Evolutionary conservation across 2,888 invertebrate species (phyloP).

Genomic region (Sarcophaga rosellei): DNA sequence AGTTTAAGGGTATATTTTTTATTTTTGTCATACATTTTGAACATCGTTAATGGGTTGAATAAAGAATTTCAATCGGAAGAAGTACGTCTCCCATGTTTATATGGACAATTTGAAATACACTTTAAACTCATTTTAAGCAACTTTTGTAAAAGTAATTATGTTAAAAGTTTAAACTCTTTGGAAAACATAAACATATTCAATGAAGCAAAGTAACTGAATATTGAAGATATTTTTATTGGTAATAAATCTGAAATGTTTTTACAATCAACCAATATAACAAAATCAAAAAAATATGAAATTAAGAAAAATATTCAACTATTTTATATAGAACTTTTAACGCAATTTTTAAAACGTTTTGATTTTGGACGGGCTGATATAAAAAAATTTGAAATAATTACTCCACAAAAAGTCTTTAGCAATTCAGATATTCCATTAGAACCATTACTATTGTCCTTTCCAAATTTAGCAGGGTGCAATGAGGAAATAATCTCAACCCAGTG

Average conservation of each 20-base stretch:
- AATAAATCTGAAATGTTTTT: constrained; percentile 28
- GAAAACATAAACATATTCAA: constrained; percentile 37
- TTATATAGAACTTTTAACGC: constrained; percentile 50
- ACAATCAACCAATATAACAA: constrained; percentile 11
- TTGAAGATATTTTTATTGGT: constrained; percentile 46
- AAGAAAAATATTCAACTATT: constrained; percentile 41
- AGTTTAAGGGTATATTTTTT: constrained; percentile 52
- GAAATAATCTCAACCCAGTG: constrained; percentile 41
- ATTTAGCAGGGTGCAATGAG: background rate
- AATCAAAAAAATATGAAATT: constrained; percentile 37
- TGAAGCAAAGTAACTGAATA: constrained; percentile 19
- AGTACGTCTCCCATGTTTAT: constrained; percentile 53
- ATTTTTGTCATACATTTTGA: constrained; percentile 58
- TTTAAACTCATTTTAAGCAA: constrained; percentile 63
- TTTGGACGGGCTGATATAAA: constrained; percentile 41
- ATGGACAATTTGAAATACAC: constrained; percentile 50
- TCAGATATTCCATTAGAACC: constrained; percentile 19
- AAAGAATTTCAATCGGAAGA: constrained; percentile 52
- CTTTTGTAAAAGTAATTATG: constrained; percentile 46
- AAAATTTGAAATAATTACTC: constrained; percentile 40
- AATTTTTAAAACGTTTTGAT: constrained; percentile 44
- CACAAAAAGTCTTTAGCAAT: constrained; percentile 38
- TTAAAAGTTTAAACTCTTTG: constrained; percentile 34
- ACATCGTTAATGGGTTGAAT: constrained; percentile 51
- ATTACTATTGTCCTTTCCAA: constrained; percentile 12